A percentile compares a stretch with the other conserved stretches of the same genome.
phyloP scores from a whole-genome alignment of 2,113 vertebrate species.

The Lasiurus cinereus region DNA sequence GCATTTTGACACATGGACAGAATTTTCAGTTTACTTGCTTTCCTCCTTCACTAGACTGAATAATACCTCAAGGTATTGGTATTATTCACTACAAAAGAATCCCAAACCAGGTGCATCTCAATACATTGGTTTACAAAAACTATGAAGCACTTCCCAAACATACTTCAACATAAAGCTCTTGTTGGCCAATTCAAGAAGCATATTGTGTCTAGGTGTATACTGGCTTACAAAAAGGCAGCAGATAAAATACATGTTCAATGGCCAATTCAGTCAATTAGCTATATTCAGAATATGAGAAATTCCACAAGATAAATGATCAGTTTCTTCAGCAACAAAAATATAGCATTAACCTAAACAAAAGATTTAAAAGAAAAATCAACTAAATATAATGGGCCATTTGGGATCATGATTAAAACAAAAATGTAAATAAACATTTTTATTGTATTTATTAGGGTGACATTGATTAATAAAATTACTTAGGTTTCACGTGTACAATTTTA shows the following conservation, averaged over 20 bases:
- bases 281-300: background rate
- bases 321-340: background rate
- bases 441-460: too few relatives aligned
- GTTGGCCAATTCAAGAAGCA: background rate
- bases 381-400: background rate
- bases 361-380: constrained; percentile 15
- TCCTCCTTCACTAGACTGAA: background rate
- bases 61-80: constrained; percentile 32
- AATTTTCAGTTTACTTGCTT: background rate
- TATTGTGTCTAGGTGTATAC: background rate
- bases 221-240: background rate
- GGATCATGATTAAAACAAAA: constrained; percentile 9
- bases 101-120: background rate
- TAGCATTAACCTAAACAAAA: background rate
- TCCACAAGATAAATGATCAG: background rate
- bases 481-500: too few relatives aligned
- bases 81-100: background rate
- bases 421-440: background rate
- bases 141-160: background rate
- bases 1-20: background rate
- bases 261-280: background rate
- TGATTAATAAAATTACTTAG: too few relatives aligned
- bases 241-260: background rate
- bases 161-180: background rate
- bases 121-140: background rate